phyloP scores from a whole-genome alignment of 2,888 invertebrate genomes.

The Lagria hirta region DNA sequence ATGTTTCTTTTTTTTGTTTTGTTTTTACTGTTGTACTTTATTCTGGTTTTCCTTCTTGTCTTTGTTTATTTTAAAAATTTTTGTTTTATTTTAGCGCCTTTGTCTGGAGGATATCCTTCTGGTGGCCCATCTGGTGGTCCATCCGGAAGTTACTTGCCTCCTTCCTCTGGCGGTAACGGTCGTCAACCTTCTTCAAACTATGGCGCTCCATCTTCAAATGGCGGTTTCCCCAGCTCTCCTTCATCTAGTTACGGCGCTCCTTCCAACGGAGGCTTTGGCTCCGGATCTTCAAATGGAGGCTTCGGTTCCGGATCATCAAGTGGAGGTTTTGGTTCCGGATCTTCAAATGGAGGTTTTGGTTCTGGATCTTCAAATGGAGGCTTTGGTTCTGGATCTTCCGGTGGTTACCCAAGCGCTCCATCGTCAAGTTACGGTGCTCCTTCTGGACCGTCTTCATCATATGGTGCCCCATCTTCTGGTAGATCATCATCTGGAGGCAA shows the following conservation, averaged over 20 bases:
- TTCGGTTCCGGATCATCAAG: no score
- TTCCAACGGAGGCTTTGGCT: slow-evolving; percentile 1
- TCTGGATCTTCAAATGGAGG: no score
- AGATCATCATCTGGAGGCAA: slow-evolving; percentile 33
- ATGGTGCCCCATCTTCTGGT: slow-evolving; percentile 13
- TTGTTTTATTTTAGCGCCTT: slow-evolving; percentile 28
- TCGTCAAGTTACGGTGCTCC: slow-evolving; percentile 50
- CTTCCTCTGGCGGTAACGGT: slow-evolving; percentile 27
- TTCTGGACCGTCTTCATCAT: slow-evolving; percentile 28
- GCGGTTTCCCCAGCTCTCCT: no score
- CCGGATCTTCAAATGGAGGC: no score
- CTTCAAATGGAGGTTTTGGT: no score
- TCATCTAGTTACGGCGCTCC: slow-evolving; percentile 49
- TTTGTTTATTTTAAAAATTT: no score
- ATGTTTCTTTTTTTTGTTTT: no score
- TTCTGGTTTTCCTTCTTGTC: not conserved
- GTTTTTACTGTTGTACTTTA: no score
- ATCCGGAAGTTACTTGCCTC: slow-evolving; percentile 28
- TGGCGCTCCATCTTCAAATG: slow-evolving; percentile 30
- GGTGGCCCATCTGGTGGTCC: slow-evolving; percentile 29
- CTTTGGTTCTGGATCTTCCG: slow-evolving; percentile 1
- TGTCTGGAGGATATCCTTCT: slow-evolving; percentile 27
- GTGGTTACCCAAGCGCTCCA: no score
- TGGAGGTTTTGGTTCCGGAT: no score
- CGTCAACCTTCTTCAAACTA: slow-evolving; percentile 15